Base-by-base conservation (phyloP, 2,797 vertebrate species). In the Tarsius wallacei region DNA sequence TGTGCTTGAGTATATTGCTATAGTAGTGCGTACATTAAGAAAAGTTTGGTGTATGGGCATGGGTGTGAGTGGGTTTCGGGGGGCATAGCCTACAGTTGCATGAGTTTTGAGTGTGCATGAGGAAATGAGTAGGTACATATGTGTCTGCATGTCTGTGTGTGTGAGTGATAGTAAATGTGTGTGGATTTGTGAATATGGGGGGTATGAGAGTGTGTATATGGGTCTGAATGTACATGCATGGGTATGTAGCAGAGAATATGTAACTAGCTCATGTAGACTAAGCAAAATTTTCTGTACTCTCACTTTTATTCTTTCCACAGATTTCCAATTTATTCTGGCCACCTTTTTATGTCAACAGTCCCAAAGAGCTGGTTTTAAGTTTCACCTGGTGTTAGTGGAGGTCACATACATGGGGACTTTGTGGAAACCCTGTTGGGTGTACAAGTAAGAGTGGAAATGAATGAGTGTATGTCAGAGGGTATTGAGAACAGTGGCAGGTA, bases 261-360 rank as follows among this genome's bases (percentile, higher is more conserved):
- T 14, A 59, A 59, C 22, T 36, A 64, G 16, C 12, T 15, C 68
- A 6, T 14, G 28, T 1, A 33, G 64, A 26, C 13, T 51, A 66
- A 10, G 31, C 78, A 63, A 78, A 66, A 68, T 13, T 49, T 19
- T 49, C 42, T 31, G 1, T 26, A 10, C 57, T 55, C 42, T 85
- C 9, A 73, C 28, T 71, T 81, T 53, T 47, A 59, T 71, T 61
- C 10, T 85, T 13, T 15, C 28, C 2, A 31, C 1, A 33, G 49
- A 68, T 91, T 78, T 96, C 28, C 82, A 42, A 33, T 85, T 66
- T 47, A 76, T 26, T 71, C 70, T 91, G 73, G 6, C 13, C 10
- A 64, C 16, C 17, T 47, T 47, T 94, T 47, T 85, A 13, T 36
- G 63, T 42, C 59, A 0, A 7, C 2, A 19, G 24, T 15, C 5